Base-by-base conservation (phyloP, 2,888 invertebrate species). In the Hyposoter dolosus region DNA sequence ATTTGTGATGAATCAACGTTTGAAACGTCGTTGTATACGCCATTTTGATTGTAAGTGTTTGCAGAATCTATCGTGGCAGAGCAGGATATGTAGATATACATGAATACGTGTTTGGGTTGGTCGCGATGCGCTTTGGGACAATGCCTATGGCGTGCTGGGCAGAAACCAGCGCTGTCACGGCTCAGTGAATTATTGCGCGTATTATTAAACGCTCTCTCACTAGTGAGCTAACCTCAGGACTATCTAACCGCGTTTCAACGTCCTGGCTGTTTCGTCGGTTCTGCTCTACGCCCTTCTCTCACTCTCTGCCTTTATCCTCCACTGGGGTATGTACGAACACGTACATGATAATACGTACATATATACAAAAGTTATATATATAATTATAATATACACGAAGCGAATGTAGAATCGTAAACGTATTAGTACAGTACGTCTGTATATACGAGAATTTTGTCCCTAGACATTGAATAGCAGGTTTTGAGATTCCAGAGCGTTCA, bases 131-230 rank as follows among this genome's bases (percentile, higher is more conserved):
- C 83, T 72, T 82, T 89, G 89, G 90, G 90, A 90, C 91, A 91
- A 91, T 91, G 90, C 90, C 87, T 77, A 75, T 82, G 85, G 83
- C 83, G 83, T 88, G 90, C 90, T 76, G 88, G 88, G 90, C 91
- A 88, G 90, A 89, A 89, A 88, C 90, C 90, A 81, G 74, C 77
- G 89, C 89, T 91, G 91, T 91, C 90, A 89, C 89, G 85, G 90
- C 86, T 88, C 81, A 87, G 90, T 91, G 91, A 91, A 91, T 91
- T 92, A 91, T 90, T 89, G 88, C 90, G 88, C 84, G 90, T 90
- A 90, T 91, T 91, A 92, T 92, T 92, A 91, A 91, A 90, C 89
- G 86, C 68, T 75, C 84, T 76, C 80, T 82, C 82, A 69, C 76
- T 83, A 79, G 78, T 63, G 47, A 74, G 80, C 72, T 65, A 69